Conservation (phyloP, 2,797 vertebrate species). For the Furcifer pardalis region DNA sequence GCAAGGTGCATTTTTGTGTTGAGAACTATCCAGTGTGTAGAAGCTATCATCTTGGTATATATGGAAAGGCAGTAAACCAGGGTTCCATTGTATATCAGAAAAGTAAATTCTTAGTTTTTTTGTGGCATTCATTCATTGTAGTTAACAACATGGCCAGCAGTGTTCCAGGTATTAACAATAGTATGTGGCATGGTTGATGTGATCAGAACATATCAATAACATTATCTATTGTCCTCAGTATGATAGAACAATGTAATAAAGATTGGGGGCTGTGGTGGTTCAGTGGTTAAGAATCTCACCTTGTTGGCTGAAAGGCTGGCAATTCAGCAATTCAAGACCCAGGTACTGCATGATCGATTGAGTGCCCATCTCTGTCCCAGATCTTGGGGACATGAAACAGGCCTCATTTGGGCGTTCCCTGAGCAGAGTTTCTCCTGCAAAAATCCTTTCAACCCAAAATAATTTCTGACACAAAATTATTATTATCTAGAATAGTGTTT, state of each 20-base stretch:
- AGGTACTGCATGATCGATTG: too few relatives aligned
- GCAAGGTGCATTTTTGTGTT: neutral
- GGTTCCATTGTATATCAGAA: too few relatives aligned
- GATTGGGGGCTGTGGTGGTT: too few relatives aligned
- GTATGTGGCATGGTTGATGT: neutral
- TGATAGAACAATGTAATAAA: neutral
- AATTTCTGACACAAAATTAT: too few relatives aligned
- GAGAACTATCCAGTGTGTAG: neutral
- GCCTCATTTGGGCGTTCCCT: too few relatives aligned
- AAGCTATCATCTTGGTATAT: neutral
- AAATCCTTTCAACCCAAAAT: too few relatives aligned
- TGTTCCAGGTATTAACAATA: neutral
- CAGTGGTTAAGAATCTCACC: too few relatives aligned
- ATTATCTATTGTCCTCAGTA: neutral
- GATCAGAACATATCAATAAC: neutral
- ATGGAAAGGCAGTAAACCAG: neutral
- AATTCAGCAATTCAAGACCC: too few relatives aligned
- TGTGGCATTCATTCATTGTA: neutral
- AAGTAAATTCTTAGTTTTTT: neutral
- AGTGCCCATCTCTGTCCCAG: too few relatives aligned
- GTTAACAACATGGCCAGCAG: neutral
- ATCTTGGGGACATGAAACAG: too few relatives aligned
- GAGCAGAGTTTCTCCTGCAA: too few relatives aligned
- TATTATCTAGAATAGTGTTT: constrained; percentile 28
- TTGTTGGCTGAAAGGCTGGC: too few relatives aligned